Evolutionary conservation across 2,888 invertebrate species (phyloP).

Genomic region (Papilio protenor): DNA sequence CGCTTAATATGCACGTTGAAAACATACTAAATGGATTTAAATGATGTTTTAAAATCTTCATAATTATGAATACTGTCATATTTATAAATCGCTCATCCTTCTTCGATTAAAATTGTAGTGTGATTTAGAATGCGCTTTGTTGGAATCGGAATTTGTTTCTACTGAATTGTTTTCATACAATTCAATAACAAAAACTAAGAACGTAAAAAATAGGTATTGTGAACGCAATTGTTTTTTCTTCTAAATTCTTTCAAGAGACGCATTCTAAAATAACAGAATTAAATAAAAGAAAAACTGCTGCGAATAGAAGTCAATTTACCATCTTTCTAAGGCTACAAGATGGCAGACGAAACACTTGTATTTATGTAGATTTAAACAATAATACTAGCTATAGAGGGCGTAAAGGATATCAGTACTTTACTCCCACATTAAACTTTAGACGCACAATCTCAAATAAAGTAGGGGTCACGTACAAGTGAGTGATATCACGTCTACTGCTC

Average conservation of each 20-base stretch:
- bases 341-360: not conserved
- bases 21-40: not conserved
- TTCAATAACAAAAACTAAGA: too few species aligned
- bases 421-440: slow-evolving; percentile 61
- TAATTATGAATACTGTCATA: not conserved
- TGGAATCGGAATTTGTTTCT: not conserved
- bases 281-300: too few species aligned
- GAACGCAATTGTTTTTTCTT: not conserved
- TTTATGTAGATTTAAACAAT: not conserved
- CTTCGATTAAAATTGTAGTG: not conserved
- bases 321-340: not conserved
- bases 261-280: too few species aligned
- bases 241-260: too few species aligned
- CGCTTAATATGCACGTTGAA: not conserved
- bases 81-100: not conserved
- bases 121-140: not conserved
- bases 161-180: not conserved
- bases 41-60: not conserved
- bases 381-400: slow-evolving; percentile 33
- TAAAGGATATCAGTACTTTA: slow-evolving; percentile 47
- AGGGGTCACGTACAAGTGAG: slow-evolving; percentile 80
- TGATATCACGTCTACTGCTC: slow-evolving; percentile 83
- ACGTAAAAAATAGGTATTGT: not conserved
- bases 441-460: slow-evolving; percentile 72
- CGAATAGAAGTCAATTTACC: not conserved